Conservation (phyloP, 2,888 invertebrate species). For the Eupithecia tripunctaria region DNA sequence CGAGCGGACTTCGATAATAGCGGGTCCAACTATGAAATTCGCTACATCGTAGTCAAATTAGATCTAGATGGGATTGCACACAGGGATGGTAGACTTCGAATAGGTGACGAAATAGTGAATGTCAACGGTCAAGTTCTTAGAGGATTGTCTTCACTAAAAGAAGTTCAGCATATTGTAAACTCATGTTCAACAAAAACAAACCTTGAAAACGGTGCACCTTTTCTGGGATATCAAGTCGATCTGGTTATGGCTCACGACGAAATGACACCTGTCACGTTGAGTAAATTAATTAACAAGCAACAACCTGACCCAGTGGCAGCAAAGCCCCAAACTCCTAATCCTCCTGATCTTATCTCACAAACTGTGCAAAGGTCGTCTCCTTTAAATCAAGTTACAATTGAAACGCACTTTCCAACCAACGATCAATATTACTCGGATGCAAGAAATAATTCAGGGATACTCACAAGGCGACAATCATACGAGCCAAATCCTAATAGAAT, state of each 20-base stretch:
- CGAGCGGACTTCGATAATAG: constrained; percentile 80
- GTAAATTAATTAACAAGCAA: constrained; percentile 74
- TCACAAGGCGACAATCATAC: constrained; percentile 51
- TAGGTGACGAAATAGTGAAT: constrained; percentile 95
- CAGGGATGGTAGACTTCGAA: constrained; percentile 91
- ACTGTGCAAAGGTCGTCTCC: constrained; percentile 73
- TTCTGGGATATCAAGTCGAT: constrained; percentile 83
- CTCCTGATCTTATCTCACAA: constrained; percentile 80
- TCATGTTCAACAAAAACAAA: constrained; percentile 80
- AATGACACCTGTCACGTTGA: constrained; percentile 82
- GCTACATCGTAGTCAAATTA: constrained; percentile 86
- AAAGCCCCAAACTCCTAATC: constrained; percentile 58
- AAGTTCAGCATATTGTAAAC: constrained; percentile 85
- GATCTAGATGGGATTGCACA: constrained; percentile 87
- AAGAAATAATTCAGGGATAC: constrained; percentile 53
- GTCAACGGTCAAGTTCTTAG: constrained; percentile 93
- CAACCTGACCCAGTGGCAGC: constrained; percentile 58
- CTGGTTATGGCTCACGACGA: constrained; percentile 87
- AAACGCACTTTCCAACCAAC: constrained; percentile 78
- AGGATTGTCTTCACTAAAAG: constrained; percentile 88
- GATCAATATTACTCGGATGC: constrained; percentile 60
- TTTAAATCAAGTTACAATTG: constrained; percentile 75
- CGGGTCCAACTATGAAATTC: constrained; percentile 84
- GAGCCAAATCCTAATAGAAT: constrained; percentile 51
- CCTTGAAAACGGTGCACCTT: constrained; percentile 67